Base-by-base conservation (phyloP, 2,797 vertebrate genomes). In the Periophthalmus magnuspinnatus region DNA sequence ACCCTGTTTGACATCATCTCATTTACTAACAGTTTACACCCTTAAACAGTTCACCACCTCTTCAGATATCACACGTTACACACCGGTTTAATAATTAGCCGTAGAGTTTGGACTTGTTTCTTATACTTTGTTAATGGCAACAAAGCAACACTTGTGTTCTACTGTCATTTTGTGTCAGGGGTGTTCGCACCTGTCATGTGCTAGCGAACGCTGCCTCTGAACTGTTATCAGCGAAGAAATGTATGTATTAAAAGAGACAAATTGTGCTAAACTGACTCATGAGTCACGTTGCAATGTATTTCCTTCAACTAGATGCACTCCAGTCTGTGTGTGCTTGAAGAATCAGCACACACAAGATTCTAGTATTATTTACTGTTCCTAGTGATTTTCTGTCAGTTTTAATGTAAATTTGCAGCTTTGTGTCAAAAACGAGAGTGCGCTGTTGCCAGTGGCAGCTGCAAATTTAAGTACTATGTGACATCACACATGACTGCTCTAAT, bases 171-270 rank as follows among this genome's bases (percentile, higher is more conserved):
- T 5, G 38, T 66, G 48, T 52, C 45, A 50, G 64, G 54, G 71
- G 69, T 63, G 65, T 87, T 90, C 82, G 81, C 88, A 89, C 84
- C 81, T 88, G 82, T 84, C 79, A 72, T 55, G 58, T 71, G 70
- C 72, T 71, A 70, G 58, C 76, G 69, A 69, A 71, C 28, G 52
- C 16, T 63, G 74, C 65, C 74, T 78, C 75, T 5, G 76, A 80
- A 68, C 47, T 1, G 54, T 80, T 77, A 83, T 83, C 82, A 79
- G 84, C 80, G 72, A 76, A 81, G 69, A 74, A 74, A 86, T 75
- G 76, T n/a, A 55, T 76, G 76, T 85, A 76, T 79, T 86, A 79
- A 83, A 8, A 32, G 14, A 58, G 7, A 17, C 0, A 3, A 0
- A 17, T 32, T 16, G 2, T 32, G 55, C 24, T 17, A 6, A 55